Conservation (phyloP, 2,797 vertebrate genomes). For the Pangasius sanitwongsei region DNA sequence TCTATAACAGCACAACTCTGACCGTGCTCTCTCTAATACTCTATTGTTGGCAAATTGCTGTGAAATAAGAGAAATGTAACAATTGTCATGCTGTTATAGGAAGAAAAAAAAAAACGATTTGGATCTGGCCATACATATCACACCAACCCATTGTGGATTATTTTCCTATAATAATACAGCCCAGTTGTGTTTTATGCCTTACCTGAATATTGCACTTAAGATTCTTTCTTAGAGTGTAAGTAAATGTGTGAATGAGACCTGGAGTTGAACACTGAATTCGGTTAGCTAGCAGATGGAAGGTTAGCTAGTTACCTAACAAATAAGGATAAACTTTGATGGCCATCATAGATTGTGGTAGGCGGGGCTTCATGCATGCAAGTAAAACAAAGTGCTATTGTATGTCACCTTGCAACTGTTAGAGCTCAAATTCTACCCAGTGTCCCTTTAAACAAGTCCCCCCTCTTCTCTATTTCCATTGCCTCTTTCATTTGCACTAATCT, state of each 20-base stretch:
- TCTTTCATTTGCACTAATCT: not conserved
- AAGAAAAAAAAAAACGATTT: not conserved
- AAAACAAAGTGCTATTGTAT: not conserved
- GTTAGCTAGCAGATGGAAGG: not conserved
- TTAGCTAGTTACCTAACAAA: not conserved
- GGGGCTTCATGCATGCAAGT: not conserved
- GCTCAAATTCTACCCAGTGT: not conserved
- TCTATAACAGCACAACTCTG: not conserved
- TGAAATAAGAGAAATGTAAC: not conserved
- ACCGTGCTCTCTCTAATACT: not conserved
- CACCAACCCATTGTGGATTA: not conserved
- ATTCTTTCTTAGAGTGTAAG: not conserved
- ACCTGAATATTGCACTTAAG: not conserved
- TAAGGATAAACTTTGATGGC: not conserved
- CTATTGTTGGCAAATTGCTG: not conserved
- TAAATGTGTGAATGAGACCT: not conserved
- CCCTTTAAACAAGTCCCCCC: not conserved
- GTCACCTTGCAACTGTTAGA: not conserved
- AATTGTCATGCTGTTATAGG: not conserved
- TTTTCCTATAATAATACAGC: not conserved
- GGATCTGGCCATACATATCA: not conserved
- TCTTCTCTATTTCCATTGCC: not conserved
- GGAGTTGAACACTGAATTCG: not conserved
- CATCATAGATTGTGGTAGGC: too few species aligned
- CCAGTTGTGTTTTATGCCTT: not conserved